phyloP scores from a whole-genome alignment of 2,113 vertebrate genomes.

The Pao palembangensis region DNA sequence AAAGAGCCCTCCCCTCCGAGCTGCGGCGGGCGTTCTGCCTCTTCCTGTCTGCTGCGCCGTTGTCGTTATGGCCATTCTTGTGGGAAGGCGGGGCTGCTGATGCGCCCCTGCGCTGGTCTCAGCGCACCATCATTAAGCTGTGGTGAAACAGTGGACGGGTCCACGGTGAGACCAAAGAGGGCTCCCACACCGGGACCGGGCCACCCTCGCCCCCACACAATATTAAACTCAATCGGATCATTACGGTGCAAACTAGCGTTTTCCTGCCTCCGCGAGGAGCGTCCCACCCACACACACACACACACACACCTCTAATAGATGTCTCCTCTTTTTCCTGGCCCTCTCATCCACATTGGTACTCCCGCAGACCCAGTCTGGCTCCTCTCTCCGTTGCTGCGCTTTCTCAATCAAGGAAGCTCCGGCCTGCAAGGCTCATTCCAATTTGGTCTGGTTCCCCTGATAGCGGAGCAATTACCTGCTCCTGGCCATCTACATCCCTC shows the following conservation, averaged over 20 bases:
- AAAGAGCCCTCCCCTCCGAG: not conserved
- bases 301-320: conserved; percentile 45
- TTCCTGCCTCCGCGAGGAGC: conserved; percentile 25
- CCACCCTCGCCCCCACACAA: conserved; percentile 26
- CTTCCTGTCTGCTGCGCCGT: not conserved
- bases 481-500: conserved; percentile 57
- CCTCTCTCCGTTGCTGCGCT: conserved; percentile 30
- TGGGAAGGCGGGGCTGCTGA: conserved; percentile 37
- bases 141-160: conserved; percentile 52
- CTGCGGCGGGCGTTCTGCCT: not conserved
- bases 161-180: conserved; percentile 44
- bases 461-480: conserved; percentile 65
- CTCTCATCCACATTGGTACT: conserved; percentile 52
- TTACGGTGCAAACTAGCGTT: conserved; percentile 44
- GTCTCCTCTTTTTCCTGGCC: conserved; percentile 47
- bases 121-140: conserved; percentile 47
- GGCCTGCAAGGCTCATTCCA: conserved; percentile 60
- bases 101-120: conserved; percentile 35
- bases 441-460: conserved; percentile 57
- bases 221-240: conserved; percentile 56
- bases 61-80: not conserved
- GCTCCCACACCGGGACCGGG: conserved; percentile 42
- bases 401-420: conserved; percentile 57
- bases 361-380: conserved; percentile 32
- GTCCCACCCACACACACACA: conserved; percentile 8